Base-by-base conservation (phyloP, 1,140 invertebrate species). In the Lordiphosa collinella region DNA sequence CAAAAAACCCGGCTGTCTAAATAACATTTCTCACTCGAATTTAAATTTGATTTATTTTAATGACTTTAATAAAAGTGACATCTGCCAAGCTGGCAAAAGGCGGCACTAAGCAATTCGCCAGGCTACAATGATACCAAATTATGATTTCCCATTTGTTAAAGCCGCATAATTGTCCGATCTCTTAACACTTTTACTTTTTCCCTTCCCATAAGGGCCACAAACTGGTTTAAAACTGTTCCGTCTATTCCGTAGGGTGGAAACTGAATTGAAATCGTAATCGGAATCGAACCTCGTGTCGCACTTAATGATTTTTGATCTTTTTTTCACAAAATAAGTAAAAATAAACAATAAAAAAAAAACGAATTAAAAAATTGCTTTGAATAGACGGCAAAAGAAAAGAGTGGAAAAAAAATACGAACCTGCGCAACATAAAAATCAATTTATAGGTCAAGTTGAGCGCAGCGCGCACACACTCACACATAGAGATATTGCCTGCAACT, bases 381-480 rank as follows among this genome's bases (percentile, higher is more conserved):
- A 74, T 54, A 60, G 62, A 43, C 48, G 53, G 44, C 12, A 38
- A 31, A 66, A 57, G 58, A 51, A 50, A 37, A 41, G 35, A 50
- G 38, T 40, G 9, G 49, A 13, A 14, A 38, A 18, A 44, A n/a
- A 53, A 34, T 37, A 56, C 61, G 75, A 80, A 60, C 76, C 76
- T 82, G 78, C 72, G 73, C 78, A 82, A 82, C 78, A 78, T 84
- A 31, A 72, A 84, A 82, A 85, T 78, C 78, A 82, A 82, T 82
- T 82, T 82, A 82, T 82, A 82, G 76, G 76, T 82, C 76, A 82
- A 82, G 76, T 82, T 82, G 76, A 79, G 73, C 73, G 56, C 68
- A 68, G 43, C 37, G 29, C 34, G 43, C 12, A 49, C 31, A 34
- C 16, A 54, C 29, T 38, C 25, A 32, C 36, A 37, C 14, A 51